A percentile compares a stretch with the other conserved stretches of the same genome.
Conservation (phyloP, 2,888 invertebrate genomes). For the Labia minor region DNA sequence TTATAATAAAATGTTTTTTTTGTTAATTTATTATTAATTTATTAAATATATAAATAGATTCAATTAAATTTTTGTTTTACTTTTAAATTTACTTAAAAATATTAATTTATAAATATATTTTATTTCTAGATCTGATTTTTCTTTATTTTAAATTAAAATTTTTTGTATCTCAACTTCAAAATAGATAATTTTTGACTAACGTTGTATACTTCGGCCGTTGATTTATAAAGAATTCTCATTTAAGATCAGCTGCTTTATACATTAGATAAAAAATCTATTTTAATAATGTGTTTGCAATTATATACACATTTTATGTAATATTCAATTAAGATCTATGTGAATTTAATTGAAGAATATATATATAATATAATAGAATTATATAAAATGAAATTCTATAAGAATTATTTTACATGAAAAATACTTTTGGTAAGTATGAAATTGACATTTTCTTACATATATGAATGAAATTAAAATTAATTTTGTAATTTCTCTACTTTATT, state of each 20-base stretch:
- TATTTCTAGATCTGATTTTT: background rate
- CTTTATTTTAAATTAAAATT: background rate
- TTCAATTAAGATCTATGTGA: too few relatives aligned
- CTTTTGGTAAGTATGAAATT: background rate
- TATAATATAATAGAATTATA: too few relatives aligned
- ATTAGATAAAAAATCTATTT: too few relatives aligned
- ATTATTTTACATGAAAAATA: conserved; percentile 1
- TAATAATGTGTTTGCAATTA: too few relatives aligned
- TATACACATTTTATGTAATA: too few relatives aligned
- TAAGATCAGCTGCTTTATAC: too few relatives aligned
- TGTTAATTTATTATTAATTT: background rate
- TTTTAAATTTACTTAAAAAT: background rate
- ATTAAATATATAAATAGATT: background rate
- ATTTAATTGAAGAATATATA: too few relatives aligned
- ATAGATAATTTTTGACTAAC: too few relatives aligned
- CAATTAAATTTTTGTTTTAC: background rate
- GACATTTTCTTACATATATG: background rate
- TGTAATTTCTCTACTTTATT: background rate
- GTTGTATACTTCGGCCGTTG: too few relatives aligned
- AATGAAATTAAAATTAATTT: background rate
- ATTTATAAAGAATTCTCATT: too few relatives aligned
- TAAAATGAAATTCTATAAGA: background rate
- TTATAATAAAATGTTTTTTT: background rate
- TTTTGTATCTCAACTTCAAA: too few relatives aligned
- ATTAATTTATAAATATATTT: background rate